Percentiles rank a stretch among this genome's conserved stretches.
Conservation (phyloP, 2,797 vertebrate genomes). For the Brachyalestes nurse region DNA sequence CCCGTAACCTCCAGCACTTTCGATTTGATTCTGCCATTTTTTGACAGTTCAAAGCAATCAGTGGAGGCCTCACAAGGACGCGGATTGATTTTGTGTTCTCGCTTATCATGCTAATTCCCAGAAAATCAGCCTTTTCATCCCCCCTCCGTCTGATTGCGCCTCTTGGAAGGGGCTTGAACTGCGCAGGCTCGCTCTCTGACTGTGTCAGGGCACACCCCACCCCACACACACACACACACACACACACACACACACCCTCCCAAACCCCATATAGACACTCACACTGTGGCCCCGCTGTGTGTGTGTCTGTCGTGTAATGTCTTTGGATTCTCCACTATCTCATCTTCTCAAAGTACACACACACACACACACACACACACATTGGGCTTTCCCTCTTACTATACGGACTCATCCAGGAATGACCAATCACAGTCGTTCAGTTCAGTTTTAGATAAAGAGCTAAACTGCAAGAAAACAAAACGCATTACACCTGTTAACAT, state of each 20-base stretch:
- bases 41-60: constrained; percentile 99
- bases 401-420: background rate
- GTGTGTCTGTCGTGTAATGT: constrained; percentile 3
- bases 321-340: constrained; percentile 14
- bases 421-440: background rate
- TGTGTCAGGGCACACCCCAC: constrained; percentile 19
- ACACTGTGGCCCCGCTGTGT: constrained; percentile 1
- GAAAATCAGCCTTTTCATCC: constrained; percentile 99
- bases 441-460: background rate
- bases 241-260: constrained; percentile 44
- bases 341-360: constrained; percentile 7
- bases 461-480: background rate
- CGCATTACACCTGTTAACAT: background rate
- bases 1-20: constrained; percentile 99
- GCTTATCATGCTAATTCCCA: constrained; percentile 99
- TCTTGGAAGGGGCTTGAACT: constrained; percentile 96
- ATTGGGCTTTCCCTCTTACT: constrained; percentile 40
- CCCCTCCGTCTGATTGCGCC: constrained; percentile 97
- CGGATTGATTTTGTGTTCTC: constrained; percentile 99
- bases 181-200: constrained; percentile 83
- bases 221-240: constrained; percentile 28
- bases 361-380: constrained; percentile 76
- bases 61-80: constrained; percentile 97
- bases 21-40: constrained; percentile 99
- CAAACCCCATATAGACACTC: constrained; percentile 62